phyloP scores from a whole-genome alignment of 2,113 vertebrate genomes.

The Calidris pugnax region DNA sequence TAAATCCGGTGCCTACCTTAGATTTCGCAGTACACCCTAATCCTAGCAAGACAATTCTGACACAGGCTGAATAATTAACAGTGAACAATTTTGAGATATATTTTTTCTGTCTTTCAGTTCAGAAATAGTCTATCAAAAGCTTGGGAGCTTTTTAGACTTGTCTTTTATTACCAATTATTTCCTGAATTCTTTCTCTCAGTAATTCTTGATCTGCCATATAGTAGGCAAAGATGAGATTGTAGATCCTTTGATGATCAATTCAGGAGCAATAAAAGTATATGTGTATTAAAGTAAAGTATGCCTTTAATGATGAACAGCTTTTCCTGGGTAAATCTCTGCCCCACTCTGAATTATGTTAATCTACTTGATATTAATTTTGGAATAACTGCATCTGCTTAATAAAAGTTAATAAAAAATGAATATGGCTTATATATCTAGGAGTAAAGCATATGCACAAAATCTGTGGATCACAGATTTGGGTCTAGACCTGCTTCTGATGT shows the following conservation, averaged over 20 bases:
- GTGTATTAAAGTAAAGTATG: neutral
- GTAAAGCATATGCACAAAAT: neutral
- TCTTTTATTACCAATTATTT: neutral
- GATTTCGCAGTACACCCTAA: neutral
- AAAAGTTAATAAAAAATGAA: neutral
- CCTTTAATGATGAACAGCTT: neutral
- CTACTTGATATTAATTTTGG: neutral
- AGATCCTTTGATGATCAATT: neutral
- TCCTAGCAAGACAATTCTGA: neutral
- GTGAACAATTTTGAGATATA: neutral
- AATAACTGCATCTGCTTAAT: neutral
- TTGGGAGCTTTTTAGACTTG: neutral
- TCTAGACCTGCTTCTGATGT: neutral
- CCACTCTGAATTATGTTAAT: neutral
- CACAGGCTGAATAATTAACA: neutral
- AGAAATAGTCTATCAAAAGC: neutral
- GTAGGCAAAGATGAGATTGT: neutral
- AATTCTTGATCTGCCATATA: neutral
- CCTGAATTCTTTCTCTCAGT: neutral
- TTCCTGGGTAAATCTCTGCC: neutral
- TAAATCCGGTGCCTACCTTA: neutral
- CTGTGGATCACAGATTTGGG: neutral
- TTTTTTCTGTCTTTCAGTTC: neutral
- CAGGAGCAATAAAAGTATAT: neutral
- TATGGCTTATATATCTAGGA: neutral